Base-by-base conservation (phyloP, 1,140 invertebrate genomes). In the Magallana ariakensis region DNA sequence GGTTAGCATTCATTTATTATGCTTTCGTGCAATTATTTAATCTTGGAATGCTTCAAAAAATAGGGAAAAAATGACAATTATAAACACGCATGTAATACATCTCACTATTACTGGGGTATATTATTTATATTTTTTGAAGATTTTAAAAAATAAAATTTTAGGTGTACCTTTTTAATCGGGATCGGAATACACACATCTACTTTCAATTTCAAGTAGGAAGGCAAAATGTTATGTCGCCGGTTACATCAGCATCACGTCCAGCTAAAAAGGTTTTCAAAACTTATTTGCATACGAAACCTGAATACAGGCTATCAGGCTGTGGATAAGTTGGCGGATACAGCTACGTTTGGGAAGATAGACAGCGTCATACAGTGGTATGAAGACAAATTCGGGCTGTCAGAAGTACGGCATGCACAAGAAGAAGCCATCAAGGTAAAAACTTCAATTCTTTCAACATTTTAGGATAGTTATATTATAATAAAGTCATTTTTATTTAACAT, bases 311-410 rank as follows among this genome's bases (percentile, higher is more conserved):
- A 75, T 26, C 66, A 22, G 9, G 22, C 66, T 33, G 66, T 75
- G 3, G 66, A 75, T 26, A 75, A 19, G 22, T 26, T 75, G 15
- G 66, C 66, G 9, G 66, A 75, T 26, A 75, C 22, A 75, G 66
- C 66, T 11, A 75, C 66, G 66, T 75, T 75, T 26, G 66, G 66
- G 11, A 75, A 75, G 22, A 75, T 75, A 26, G 66, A 75, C 66
- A 75, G 66, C 66, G 8, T 75, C 8, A 75, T 75, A 8, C 66
- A 75, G 22, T 75, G 66, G 66, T 75, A 75, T 75, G 66, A 75
- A 26, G 66, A 75, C 19, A 75, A 75, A 26, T 75, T 75, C 11
- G 66, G 66, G 3, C 22, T 75, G 66, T 75, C 66, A 26, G 66
- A 75, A 26, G 66, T 75, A 8, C 66, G 66, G 9, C 22, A 26